Percentiles rank a stretch among this genome's conserved stretches.
Evolutionary conservation across 2,113 vertebrate species (phyloP).

Genomic region (Cichladusa arquata): DNA sequence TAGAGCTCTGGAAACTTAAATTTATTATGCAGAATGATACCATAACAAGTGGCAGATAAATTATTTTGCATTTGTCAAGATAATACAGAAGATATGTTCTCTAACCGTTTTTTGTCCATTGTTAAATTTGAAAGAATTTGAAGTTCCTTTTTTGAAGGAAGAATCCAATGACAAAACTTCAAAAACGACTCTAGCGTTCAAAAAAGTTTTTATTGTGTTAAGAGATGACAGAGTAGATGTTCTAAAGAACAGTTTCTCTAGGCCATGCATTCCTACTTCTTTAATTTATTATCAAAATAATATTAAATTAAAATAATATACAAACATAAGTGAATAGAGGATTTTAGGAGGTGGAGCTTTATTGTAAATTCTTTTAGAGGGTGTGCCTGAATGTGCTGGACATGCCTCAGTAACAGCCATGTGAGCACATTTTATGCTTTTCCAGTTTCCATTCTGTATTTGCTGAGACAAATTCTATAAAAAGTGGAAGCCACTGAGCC

Average conservation of each 20-base stretch:
- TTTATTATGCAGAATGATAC: background rate
- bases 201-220: background rate
- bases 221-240: background rate
- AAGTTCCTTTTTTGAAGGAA: background rate
- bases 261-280: background rate
- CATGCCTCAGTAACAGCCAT: background rate
- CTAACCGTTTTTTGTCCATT: background rate
- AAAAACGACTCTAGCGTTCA: fast-evolving
- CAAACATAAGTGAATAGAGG: background rate
- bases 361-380: background rate
- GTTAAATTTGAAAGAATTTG: background rate
- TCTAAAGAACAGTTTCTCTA: background rate
- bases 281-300: background rate
- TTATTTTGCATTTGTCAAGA: background rate
- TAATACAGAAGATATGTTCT: background rate
- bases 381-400: background rate
- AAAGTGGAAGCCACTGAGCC: background rate
- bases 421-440: background rate
- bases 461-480: background rate
- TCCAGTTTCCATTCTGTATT: background rate
- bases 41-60: background rate
- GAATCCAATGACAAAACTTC: background rate
- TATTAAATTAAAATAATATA: background rate
- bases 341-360: background rate
- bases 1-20: background rate